phyloP scores from a whole-genome alignment of 2,888 invertebrate species.

The Lochmaea capreae region DNA sequence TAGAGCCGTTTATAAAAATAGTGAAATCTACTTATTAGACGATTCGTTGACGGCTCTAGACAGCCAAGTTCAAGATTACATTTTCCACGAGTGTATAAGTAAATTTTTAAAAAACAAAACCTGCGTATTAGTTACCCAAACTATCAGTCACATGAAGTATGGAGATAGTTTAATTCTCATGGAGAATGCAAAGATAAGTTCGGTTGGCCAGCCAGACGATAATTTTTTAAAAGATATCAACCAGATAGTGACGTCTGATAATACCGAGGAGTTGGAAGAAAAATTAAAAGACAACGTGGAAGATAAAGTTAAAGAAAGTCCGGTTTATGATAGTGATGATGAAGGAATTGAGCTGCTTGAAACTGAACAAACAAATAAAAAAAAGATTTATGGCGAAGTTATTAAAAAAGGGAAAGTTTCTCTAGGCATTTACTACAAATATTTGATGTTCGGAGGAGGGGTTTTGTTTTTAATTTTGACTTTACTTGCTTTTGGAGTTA shows the following conservation, averaged over 20 bases:
- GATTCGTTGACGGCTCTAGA: constrained; percentile 57
- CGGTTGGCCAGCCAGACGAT: constrained; percentile 31
- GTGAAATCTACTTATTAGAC: constrained; percentile 58
- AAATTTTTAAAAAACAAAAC: constrained; percentile 55
- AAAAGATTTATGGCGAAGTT: constrained; percentile 54
- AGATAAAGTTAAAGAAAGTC: constrained; percentile 32
- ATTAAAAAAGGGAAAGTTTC: constrained; percentile 55
- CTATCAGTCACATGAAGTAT: constrained; percentile 52
- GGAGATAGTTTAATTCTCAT: constrained; percentile 52
- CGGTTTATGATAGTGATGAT: constrained; percentile 31
- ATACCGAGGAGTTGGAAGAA: constrained; percentile 22
- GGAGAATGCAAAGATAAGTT: constrained; percentile 39
- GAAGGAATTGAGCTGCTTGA: constrained; percentile 37
- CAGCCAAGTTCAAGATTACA: constrained; percentile 52
- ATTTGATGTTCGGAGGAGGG: constrained; percentile 57
- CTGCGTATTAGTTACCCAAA: constrained; percentile 57
- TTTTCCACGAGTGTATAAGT: constrained; percentile 56
- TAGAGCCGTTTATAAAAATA: constrained; percentile 56
- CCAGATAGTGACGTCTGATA: neutral
- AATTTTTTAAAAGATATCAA: constrained; percentile 26
- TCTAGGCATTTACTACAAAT: constrained; percentile 54
- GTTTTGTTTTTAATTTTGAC: constrained; percentile 50
- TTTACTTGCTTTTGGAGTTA: constrained; percentile 49
- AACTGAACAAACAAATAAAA: constrained; percentile 28
- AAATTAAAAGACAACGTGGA: constrained; percentile 35